phyloP scores from a whole-genome alignment of 2,888 invertebrate species.

The Encarsia formosa region DNA sequence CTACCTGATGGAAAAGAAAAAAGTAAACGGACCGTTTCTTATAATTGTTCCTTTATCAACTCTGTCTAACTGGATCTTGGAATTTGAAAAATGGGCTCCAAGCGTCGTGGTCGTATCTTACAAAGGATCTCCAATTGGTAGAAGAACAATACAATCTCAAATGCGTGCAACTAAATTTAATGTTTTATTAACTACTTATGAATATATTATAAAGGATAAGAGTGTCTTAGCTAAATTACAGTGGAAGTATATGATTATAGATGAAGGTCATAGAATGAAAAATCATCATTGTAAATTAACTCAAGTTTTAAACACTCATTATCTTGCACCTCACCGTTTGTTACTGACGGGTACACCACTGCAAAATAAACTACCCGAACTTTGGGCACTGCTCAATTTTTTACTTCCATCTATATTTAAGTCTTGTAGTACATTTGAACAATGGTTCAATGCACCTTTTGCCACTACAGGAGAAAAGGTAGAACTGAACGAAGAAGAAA shows the following conservation, averaged over 20 bases:
- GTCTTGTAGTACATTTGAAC: conserved; percentile 96
- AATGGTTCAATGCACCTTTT: conserved; percentile 99
- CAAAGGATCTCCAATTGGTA: conserved; percentile 87
- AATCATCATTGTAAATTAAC: conserved; percentile 99
- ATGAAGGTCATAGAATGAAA: conserved; percentile 99
- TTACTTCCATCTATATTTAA: conserved; percentile 97
- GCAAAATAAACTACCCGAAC: conserved; percentile 95
- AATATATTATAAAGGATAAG: conserved; percentile 99
- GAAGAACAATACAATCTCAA: conserved; percentile 78
- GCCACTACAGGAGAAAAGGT: conserved; percentile 99
- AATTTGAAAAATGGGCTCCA: conserved; percentile 99
- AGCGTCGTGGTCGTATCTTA: conserved; percentile 85
- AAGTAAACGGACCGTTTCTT: conserved; percentile 94
- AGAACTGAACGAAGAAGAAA: conserved; percentile 98
- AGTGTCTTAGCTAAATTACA: conserved; percentile 89
- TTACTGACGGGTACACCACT: conserved; percentile 96
- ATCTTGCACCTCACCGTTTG: conserved; percentile 91
- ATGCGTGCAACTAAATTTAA: conserved; percentile 95
- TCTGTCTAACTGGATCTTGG: conserved; percentile 96
- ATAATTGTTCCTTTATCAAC: conserved; percentile 99
- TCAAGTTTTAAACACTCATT: conserved; percentile 94
- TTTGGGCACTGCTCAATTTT: conserved; percentile 98
- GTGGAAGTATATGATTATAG: conserved; percentile 99
- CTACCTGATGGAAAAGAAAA: conserved; percentile 97
- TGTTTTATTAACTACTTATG: conserved; percentile 96